Base-by-base conservation (phyloP, 1,140 invertebrate species). In the Caligus rogercresseyi region DNA sequence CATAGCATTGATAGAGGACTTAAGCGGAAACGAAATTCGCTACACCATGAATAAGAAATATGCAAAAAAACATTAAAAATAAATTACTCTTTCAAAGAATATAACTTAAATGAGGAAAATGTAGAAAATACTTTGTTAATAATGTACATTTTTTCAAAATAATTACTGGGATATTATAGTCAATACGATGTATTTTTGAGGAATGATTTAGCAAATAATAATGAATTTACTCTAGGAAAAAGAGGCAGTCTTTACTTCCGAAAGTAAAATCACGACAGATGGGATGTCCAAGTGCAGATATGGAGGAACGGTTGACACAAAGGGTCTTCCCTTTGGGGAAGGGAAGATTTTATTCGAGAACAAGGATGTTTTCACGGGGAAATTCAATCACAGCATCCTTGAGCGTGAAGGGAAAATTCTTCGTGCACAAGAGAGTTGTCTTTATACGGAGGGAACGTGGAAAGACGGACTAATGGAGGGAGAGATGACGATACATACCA, bases 391-490 rank as follows among this genome's bases (percentile, higher is more conserved):
- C 16, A 25, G 57, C 16, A 25, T 60, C 16, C 26, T 60, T 1
- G 26, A 60, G 26, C 23, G 57, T 13, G 26, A 60, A 21, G 57
- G 57, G 2, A 60, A 60, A 60, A 43, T 43, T 7, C 16, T 60
- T 31, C 25, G 20, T 1, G 21, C 26, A 16, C 14, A 21, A 16
- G 57, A 31, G 18, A 54, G 53, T 19, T 54, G 53, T 16, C 7
- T 20, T 3, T 18, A 25, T 15, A 26, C 57, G 13, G 57, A 60
- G n/a, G 57, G 57, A 2, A 31, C 21, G n/a, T 60, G 57, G 57
- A 25, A 60, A 43, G 24, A 60, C 16, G 57, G 57, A 25, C 24
- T 60, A 4, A 60, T 60, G 57, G 24, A 60, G 7, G 57, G 57
- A 60, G 57, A 60, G 16, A 60, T 60, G 57, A 25, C 20, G 54